A percentile compares a stretch with the other conserved stretches of the same genome.
phyloP scores from a whole-genome alignment of 35 echinoderm and acorn worm genomes.

The Hemicentrotus pulcherrimus region DNA sequence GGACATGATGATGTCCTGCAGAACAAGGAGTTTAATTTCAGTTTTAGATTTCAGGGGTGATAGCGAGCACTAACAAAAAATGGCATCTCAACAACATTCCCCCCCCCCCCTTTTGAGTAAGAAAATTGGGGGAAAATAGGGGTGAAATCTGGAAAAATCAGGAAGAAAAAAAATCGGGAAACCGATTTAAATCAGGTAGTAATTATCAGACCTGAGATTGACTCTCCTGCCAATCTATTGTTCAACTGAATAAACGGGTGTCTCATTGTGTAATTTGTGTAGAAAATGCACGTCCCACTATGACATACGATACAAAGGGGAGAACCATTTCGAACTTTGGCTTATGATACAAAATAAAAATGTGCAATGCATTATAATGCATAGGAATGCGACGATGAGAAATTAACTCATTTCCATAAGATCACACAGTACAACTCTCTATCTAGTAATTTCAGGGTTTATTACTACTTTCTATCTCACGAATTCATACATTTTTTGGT shows the following conservation, averaged over 20 bases:
- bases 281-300: neutral
- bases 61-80: too few relatives aligned
- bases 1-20: slow-evolving; percentile 95
- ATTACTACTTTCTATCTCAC: neutral
- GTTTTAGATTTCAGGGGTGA: neutral
- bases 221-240: too few relatives aligned
- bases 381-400: neutral
- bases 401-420: neutral
- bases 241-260: neutral
- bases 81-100: too few relatives aligned
- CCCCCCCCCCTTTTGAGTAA: too few relatives aligned
- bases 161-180: too few relatives aligned
- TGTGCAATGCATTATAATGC: neutral
- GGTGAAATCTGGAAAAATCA: too few relatives aligned
- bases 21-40: neutral
- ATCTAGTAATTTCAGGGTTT: neutral
- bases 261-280: neutral
- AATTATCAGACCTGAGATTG: too few relatives aligned
- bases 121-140: too few relatives aligned
- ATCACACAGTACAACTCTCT: neutral
- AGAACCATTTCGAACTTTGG: neutral
- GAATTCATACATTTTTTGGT: neutral
- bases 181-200: too few relatives aligned
- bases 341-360: neutral
- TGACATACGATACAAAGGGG: neutral